Conservation (phyloP, 2,113 vertebrate genomes). For the Pelusios castaneus region DNA sequence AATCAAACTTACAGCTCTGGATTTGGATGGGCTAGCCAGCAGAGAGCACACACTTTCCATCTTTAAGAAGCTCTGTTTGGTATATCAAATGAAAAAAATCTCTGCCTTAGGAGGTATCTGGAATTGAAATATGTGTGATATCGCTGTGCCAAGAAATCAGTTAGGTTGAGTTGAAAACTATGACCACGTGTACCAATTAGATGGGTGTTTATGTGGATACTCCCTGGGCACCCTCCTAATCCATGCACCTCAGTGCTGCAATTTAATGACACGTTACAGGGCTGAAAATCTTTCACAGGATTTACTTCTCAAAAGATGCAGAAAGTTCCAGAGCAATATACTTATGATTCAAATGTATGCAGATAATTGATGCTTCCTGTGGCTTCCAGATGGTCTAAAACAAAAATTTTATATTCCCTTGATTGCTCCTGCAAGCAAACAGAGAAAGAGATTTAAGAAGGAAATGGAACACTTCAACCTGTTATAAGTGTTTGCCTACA, state of each 20-base stretch:
- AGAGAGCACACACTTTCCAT: conserved; percentile 61
- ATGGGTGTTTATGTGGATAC: neutral
- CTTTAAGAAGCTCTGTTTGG: conserved; percentile 47
- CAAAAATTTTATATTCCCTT: conserved; percentile 54
- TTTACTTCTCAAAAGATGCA: conserved; percentile 51
- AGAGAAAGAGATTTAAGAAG: conserved; percentile 53
- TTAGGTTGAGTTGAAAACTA: neutral
- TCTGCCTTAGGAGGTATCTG: conserved; percentile 23
- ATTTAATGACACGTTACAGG: conserved; percentile 42
- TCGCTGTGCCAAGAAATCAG: neutral
- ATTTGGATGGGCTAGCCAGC: conserved; percentile 15
- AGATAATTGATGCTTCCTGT: conserved; percentile 67
- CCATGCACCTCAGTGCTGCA: neutral
- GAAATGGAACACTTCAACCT: conserved; percentile 63
- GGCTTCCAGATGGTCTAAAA: conserved; percentile 74
- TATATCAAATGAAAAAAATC: conserved; percentile 2
- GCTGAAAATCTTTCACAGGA: conserved; percentile 31
- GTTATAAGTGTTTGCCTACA: conserved; percentile 40
- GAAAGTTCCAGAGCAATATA: conserved; percentile 50
- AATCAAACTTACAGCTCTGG: neutral
- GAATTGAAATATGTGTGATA: conserved; percentile 40
- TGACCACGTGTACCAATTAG: neutral
- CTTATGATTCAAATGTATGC: conserved; percentile 73
- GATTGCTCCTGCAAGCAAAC: conserved; percentile 46
- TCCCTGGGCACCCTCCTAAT: neutral